Percentiles rank a stretch among this genome's conserved stretches.
Conservation (phyloP, 1,140 invertebrate species). For the Araneus ventricosus region DNA sequence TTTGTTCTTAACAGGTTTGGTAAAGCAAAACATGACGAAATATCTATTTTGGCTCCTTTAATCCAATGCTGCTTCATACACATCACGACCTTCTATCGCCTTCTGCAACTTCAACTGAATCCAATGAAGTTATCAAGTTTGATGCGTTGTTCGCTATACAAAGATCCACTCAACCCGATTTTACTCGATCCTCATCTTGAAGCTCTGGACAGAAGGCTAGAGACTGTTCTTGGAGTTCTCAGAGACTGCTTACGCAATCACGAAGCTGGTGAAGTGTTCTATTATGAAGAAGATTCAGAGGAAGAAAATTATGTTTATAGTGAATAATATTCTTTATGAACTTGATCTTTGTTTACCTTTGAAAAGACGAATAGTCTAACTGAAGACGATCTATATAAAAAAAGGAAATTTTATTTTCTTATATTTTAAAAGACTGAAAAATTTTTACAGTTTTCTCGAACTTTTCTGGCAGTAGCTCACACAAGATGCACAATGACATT, state of each 20-base stretch:
- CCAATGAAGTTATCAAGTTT: constrained; percentile 86
- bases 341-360: no score
- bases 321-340: no score
- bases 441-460: no score
- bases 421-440: no score
- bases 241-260: constrained; percentile 74
- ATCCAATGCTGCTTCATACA: constrained; percentile 94
- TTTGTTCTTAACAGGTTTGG: constrained; percentile 86
- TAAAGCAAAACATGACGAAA: constrained; percentile 93
- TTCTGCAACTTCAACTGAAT: constrained; percentile 82
- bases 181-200: constrained; percentile 92
- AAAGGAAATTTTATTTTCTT: no score
- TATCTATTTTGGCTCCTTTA: constrained; percentile 95
- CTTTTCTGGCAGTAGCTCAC: no score
- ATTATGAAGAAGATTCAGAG: constrained; percentile 78
- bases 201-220: constrained; percentile 92
- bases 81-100: constrained; percentile 86
- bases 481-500: no score
- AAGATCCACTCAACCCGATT: constrained; percentile 91
- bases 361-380: no score
- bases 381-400: no score
- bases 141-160: constrained; percentile 88
- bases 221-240: constrained; percentile 81
- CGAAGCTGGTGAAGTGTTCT: constrained; percentile 79
- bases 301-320: background rate